A percentile compares a stretch with the other conserved stretches of the same genome.
Evolutionary conservation across 2,113 vertebrate genomes (phyloP).

Genomic region (Sorex fumeus): DNA sequence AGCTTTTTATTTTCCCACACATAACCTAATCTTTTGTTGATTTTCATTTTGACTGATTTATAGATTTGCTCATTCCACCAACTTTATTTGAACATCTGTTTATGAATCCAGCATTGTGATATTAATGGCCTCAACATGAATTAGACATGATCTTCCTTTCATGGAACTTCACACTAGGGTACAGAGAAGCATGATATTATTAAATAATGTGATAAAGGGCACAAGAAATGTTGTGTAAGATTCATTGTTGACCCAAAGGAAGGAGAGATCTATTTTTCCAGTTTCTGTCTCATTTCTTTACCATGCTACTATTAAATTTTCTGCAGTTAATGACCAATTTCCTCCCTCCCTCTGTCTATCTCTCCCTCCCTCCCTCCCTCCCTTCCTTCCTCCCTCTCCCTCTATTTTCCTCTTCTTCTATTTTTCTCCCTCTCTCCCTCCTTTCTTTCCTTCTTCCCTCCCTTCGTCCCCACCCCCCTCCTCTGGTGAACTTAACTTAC

Average conservation of each 20-base stretch:
- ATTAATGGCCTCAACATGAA: constrained; percentile 15
- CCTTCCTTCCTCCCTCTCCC: too few relatives aligned
- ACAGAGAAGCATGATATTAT: not conserved
- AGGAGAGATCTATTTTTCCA: not conserved
- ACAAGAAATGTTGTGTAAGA: not conserved
- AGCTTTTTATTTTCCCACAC: not conserved
- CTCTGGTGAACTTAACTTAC: constrained; percentile 68
- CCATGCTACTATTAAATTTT: not conserved
- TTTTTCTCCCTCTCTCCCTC: not conserved
- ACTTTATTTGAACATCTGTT: not conserved
- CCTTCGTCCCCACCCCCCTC: not conserved
- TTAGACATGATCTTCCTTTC: not conserved
- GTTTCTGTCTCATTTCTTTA: constrained; percentile 33
- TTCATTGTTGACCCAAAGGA: not conserved
- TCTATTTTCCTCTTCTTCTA: too few relatives aligned
- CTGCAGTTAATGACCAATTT: not conserved
- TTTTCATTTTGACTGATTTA: not conserved
- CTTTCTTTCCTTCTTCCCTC: not conserved
- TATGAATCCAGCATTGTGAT: not conserved
- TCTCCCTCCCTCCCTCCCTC: not conserved
- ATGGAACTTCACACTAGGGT: not conserved
- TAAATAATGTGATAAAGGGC: not conserved
- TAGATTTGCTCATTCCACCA: constrained; percentile 9
- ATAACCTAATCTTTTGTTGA: not conserved
- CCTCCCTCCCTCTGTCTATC: not conserved